These are phyloP conservation scores for Thalassarche chlororhynchos DNA, from an alignment of 2,113 vertebrate species.

Conservation along the genomic window DNA sequence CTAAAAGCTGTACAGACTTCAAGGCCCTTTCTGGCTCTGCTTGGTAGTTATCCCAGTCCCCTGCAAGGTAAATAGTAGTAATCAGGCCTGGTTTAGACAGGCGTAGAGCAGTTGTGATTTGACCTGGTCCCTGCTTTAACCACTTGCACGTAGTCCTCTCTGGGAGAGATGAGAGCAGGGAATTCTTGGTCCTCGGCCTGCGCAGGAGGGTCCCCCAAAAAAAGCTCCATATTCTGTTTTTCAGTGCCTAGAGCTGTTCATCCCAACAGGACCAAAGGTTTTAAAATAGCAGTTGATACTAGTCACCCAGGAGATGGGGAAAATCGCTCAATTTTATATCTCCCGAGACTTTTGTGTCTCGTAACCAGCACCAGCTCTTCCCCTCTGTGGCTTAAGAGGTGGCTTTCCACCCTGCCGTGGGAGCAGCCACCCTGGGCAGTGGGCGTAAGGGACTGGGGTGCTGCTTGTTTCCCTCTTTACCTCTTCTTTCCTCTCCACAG, in stretches of 20 bases:
- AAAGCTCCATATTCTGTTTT: background rate
- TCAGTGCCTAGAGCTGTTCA: background rate
- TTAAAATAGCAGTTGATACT: background rate
- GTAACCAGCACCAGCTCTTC: background rate
- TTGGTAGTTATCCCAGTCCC: background rate
- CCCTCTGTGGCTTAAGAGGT: background rate
- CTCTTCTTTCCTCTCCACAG: conserved; percentile 65
- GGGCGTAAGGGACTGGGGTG: background rate
- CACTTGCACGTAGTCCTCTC: background rate
- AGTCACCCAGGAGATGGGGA: background rate
- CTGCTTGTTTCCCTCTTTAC: background rate
- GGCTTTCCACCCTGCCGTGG: background rate
- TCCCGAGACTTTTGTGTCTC: background rate
- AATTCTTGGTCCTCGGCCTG: background rate
- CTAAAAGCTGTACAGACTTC: background rate
- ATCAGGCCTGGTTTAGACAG: background rate
- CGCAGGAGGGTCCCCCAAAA: background rate
- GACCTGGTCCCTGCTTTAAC: background rate
- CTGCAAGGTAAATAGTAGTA: conserved; percentile 16
- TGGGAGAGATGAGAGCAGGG: background rate
- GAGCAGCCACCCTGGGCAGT: background rate
- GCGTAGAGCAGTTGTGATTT: background rate
- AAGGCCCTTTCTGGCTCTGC: background rate
- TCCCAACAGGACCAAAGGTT: background rate
- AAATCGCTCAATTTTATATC: background rate